Percentiles rank a stretch among this genome's conserved stretches.
Evolutionary conservation across 2,797 vertebrate genomes (phyloP).

Genomic region (Epinephelus coioides): DNA sequence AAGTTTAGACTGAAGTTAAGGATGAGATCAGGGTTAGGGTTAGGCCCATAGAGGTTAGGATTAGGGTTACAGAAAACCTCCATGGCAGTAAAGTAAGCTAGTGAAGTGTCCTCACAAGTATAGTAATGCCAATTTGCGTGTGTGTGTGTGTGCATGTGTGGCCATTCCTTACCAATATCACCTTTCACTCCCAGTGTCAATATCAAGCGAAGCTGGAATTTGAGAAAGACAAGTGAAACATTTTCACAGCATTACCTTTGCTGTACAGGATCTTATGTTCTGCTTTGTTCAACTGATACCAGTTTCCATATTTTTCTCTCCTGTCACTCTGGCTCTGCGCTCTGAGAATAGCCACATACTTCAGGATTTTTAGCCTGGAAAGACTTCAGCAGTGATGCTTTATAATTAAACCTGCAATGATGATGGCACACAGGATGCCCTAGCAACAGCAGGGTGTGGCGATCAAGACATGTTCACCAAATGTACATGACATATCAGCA

Average conservation of each 20-base stretch:
- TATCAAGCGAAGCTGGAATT: slow-evolving; percentile 25
- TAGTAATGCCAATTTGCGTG: slow-evolving; percentile 11
- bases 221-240: slow-evolving; percentile 29
- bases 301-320: slow-evolving; percentile 29
- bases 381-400: slow-evolving; percentile 59
- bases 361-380: slow-evolving; percentile 47
- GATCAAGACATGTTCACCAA: not conserved
- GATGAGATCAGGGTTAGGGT: slow-evolving; percentile 33
- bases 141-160: slow-evolving; percentile 35
- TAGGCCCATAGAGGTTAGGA: slow-evolving; percentile 39
- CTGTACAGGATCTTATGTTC: not conserved
- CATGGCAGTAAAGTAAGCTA: slow-evolving; percentile 4
- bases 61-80: slow-evolving; percentile 7
- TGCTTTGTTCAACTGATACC: slow-evolving; percentile 27
- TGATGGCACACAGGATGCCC: slow-evolving; percentile 37
- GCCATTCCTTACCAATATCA: slow-evolving; percentile 28
- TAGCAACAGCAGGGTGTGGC: slow-evolving; percentile 57
- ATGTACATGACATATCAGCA: slow-evolving; percentile 7
- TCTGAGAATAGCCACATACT: slow-evolving; percentile 72
- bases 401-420: slow-evolving; percentile 79
- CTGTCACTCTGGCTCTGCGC: slow-evolving; percentile 32
- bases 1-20: slow-evolving; percentile 48
- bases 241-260: slow-evolving; percentile 1
- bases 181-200: slow-evolving; percentile 48
- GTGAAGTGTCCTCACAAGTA: not conserved